phyloP scores from a whole-genome alignment of 2,888 invertebrate genomes.

The Proisotoma minuta region DNA sequence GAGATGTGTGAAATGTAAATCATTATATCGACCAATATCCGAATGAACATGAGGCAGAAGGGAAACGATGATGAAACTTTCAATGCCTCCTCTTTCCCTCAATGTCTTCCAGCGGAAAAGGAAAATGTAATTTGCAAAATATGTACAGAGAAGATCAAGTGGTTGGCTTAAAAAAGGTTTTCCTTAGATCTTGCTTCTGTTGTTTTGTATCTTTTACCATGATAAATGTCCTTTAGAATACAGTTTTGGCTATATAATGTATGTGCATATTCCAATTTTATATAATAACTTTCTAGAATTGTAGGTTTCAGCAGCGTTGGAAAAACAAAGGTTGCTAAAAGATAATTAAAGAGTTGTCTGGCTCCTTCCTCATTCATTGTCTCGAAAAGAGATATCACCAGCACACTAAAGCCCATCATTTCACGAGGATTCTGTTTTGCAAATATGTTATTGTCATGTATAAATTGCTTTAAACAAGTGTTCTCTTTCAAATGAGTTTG shows the following conservation, averaged over 20 bases:
- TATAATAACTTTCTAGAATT: too few relatives aligned
- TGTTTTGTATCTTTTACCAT: not conserved
- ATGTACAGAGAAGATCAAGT: slow-evolving; percentile 18
- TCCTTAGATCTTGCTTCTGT: slow-evolving; percentile 12
- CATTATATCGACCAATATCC: not conserved
- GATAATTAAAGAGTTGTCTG: slow-evolving; percentile 13
- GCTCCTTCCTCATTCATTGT: not conserved
- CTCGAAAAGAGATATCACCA: too few relatives aligned
- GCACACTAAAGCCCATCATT: not conserved
- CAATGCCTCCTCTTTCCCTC: slow-evolving; percentile 7
- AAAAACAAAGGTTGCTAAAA: slow-evolving; percentile 15
- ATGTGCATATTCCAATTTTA: too few relatives aligned
- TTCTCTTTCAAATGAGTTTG: not conserved
- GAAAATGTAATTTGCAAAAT: slow-evolving; percentile 27
- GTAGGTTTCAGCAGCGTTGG: slow-evolving; percentile 6
- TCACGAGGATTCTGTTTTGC: not conserved
- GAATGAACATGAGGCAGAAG: not conserved
- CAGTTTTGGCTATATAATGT: too few relatives aligned
- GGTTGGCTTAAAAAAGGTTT: slow-evolving; percentile 18
- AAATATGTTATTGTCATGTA: not conserved
- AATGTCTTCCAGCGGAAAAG: slow-evolving; percentile 19
- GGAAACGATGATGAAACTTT: slow-evolving; percentile 11
- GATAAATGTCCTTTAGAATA: slow-evolving; percentile 15
- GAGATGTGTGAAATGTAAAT: too few relatives aligned
- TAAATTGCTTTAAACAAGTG: not conserved